Conservation (phyloP, 2,888 invertebrate species). For the Timema podura region DNA sequence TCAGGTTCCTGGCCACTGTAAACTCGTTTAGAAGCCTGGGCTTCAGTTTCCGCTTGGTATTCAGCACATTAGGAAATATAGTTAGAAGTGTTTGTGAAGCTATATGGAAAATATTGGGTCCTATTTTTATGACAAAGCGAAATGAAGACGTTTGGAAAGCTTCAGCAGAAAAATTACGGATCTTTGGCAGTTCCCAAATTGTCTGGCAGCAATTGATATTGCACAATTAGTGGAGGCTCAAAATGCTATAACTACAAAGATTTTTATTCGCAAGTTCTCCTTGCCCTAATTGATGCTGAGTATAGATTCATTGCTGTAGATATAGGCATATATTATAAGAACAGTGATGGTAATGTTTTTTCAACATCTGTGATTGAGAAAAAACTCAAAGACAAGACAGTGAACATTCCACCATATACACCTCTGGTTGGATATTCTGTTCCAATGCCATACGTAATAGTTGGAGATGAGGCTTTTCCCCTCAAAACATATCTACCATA, state of each 20-base stretch:
- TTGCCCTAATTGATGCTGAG: conserved; percentile 17
- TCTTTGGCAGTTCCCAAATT: conserved; percentile 40
- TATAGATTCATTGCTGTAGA: conserved; percentile 19
- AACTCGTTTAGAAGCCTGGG: conserved; percentile 6
- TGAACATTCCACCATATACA: conserved; percentile 13
- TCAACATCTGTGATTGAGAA: conserved; percentile 10
- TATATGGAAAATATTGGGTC: not conserved
- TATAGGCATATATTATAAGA: conserved; percentile 19
- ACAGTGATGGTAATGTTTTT: conserved; percentile 20
- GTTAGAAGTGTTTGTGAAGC: not conserved
- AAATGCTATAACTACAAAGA: conserved; percentile 40
- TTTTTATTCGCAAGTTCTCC: conserved; percentile 37
- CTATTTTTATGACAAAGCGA: not conserved
- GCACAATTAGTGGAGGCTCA: conserved; percentile 36
- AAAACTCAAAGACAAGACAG: conserved; percentile 4
- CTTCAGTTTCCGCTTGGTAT: conserved; percentile 13
- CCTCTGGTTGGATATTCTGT: not conserved
- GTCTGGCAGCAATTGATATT: conserved; percentile 39
- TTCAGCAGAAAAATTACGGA: conserved; percentile 35
- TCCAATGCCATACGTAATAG: conserved; percentile 13
- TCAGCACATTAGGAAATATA: not conserved
- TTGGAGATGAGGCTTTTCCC: conserved; percentile 18
- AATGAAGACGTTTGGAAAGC: conserved; percentile 36
- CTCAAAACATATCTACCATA: conserved; percentile 17
- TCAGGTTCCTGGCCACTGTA: not conserved